phyloP scores from a whole-genome alignment of 23 tunicate species.

The Botrylloides violaceus region DNA sequence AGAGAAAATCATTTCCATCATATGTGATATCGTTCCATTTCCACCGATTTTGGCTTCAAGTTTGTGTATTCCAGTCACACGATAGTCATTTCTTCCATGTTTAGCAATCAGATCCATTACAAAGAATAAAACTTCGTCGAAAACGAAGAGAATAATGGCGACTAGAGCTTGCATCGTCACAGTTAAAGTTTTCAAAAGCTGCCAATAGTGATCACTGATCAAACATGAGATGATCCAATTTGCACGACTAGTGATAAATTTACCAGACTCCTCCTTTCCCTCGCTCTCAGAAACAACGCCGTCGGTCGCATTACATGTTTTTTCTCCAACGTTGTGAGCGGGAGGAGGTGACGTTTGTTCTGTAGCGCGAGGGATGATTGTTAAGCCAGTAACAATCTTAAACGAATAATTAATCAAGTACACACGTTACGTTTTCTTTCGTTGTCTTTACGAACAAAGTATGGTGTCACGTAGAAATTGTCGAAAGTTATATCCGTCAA shows the following conservation, averaged over 20 bases:
- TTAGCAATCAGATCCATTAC: slow-evolving; percentile 42
- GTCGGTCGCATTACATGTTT: slow-evolving; percentile 25
- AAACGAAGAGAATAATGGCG: slow-evolving; percentile 36
- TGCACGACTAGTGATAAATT: slow-evolving; percentile 3
- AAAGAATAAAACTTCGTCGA: slow-evolving; percentile 47
- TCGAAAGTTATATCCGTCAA: slow-evolving; percentile 63
- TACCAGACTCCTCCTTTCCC: slow-evolving; percentile 50
- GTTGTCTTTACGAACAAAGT: slow-evolving; percentile 53
- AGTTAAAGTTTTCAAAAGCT: slow-evolving; percentile 55
- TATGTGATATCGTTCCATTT: slow-evolving; percentile 42
- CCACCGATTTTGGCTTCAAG: slow-evolving; percentile 56
- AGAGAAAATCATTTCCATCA: slow-evolving; percentile 39
- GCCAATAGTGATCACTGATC: slow-evolving; percentile 2
- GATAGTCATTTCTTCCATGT: slow-evolving; percentile 40
- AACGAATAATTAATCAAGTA: background rate
- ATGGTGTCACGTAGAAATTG: slow-evolving; percentile 58
- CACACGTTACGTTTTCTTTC: slow-evolving; percentile 48
- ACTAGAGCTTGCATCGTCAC: slow-evolving; percentile 31
- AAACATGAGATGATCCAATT: slow-evolving; percentile 1
- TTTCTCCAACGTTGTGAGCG: slow-evolving; percentile 54
- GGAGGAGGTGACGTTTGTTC: slow-evolving; percentile 69
- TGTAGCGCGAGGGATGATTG: background rate
- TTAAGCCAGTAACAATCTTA: background rate
- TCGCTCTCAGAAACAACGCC: slow-evolving; percentile 24
- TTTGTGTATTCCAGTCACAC: slow-evolving; percentile 39